phyloP scores from a whole-genome alignment of 2,888 invertebrate species.

The Andrena chrysosceles region DNA sequence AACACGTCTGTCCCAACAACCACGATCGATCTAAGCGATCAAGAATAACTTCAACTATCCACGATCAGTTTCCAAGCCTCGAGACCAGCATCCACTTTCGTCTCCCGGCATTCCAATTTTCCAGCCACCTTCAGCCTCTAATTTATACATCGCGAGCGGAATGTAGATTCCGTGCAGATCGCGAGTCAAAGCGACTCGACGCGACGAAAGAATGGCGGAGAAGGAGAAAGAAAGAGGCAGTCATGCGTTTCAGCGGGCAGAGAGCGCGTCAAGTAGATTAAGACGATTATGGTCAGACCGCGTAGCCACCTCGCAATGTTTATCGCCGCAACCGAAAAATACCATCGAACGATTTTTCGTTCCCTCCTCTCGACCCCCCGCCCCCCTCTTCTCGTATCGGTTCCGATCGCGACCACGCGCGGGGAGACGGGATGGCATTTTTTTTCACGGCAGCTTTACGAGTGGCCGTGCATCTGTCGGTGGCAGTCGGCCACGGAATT shows the following conservation, averaged over 20 bases:
- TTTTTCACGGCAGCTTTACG: neutral
- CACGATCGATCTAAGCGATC: neutral
- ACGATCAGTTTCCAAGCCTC: neutral
- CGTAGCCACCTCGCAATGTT: neutral
- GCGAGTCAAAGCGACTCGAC: neutral
- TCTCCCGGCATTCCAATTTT: constrained; percentile 5
- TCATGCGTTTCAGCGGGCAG: constrained; percentile 40
- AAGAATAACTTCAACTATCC: neutral
- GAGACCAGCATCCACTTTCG: neutral
- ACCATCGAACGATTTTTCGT: constrained; percentile 21
- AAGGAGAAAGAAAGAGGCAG: constrained; percentile 26
- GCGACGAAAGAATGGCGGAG: neutral
- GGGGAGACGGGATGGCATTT: neutral
- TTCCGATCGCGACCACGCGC: constrained; percentile 29
- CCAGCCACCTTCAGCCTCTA: neutral
- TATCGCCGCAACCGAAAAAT: constrained; percentile 22
- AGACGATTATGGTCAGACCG: constrained; percentile 50
- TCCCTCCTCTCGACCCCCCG: neutral
- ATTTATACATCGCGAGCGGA: constrained; percentile 9
- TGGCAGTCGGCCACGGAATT: constrained; percentile 48
- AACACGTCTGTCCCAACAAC: neutral
- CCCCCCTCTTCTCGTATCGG: neutral
- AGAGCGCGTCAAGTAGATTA: constrained; percentile 53
- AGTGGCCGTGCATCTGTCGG: constrained; percentile 49
- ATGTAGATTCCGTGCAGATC: constrained; percentile 27